Evolutionary conservation across 1,140 invertebrate species (phyloP).

Genomic region (Drosophila cardini): DNA sequence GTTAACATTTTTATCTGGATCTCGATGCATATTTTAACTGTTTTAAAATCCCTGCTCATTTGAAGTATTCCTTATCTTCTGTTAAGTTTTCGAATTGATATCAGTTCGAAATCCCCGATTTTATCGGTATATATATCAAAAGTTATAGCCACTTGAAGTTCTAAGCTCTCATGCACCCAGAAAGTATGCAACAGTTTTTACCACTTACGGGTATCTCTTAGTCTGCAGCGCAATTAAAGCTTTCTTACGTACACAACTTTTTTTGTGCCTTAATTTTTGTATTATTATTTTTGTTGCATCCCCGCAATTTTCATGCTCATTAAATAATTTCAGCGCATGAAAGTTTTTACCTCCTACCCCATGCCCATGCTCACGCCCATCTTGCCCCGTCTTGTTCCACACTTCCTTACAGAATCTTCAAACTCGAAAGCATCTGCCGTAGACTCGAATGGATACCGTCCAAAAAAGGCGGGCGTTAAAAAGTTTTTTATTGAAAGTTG

Average conservation of each 20-base stretch:
- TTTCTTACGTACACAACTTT: background rate
- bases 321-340: constrained; percentile 76
- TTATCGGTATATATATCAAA: no score
- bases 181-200: no score
- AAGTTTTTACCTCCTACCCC: constrained; percentile 50
- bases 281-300: constrained; percentile 35
- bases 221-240: background rate
- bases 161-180: no score
- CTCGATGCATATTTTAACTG: no score
- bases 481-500: constrained; percentile 80
- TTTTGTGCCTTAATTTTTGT: background rate
- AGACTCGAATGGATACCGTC: background rate
- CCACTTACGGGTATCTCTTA: background rate
- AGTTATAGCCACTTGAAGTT: no score
- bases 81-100: no score
- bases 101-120: no score
- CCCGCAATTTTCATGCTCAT: constrained; percentile 79
- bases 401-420: background rate
- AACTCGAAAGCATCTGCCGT: constrained; percentile 39
- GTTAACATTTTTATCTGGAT: no score
- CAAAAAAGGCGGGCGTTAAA: constrained; percentile 62
- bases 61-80: no score
- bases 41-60: no score
- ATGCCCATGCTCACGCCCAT: background rate
- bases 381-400: background rate